phyloP scores from a whole-genome alignment of 1,140 invertebrate genomes.

The Pogonognathellus flavescens region DNA sequence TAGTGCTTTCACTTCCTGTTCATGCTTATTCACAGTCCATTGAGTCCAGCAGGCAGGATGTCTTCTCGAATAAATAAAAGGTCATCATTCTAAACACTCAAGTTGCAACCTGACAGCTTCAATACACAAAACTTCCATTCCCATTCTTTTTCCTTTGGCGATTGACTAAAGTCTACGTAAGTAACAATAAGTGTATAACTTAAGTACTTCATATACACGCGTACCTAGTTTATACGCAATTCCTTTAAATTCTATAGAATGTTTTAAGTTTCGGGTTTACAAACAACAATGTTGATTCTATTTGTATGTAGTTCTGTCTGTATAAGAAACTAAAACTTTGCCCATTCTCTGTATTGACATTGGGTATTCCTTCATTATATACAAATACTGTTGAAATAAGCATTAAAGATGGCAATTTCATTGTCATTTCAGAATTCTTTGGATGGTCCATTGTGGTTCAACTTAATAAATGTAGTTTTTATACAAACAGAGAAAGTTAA shows the following conservation, averaged over 20 bases:
- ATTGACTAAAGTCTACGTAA: not conserved
- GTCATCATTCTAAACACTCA: slow-evolving; percentile 56
- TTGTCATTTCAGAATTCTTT: not conserved
- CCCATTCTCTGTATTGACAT: too few relatives aligned
- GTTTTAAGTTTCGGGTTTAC: too few relatives aligned
- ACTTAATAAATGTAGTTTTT: not conserved
- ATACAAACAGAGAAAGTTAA: not conserved
- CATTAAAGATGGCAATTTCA: too few relatives aligned
- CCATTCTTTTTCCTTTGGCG: slow-evolving; percentile 25
- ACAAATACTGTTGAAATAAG: too few relatives aligned
- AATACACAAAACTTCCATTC: slow-evolving; percentile 49
- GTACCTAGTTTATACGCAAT: not conserved
- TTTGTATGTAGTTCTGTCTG: too few relatives aligned
- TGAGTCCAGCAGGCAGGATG: slow-evolving; percentile 63
- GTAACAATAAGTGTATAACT: not conserved
- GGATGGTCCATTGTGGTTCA: not conserved
- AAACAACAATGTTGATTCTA: too few relatives aligned
- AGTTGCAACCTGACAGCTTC: slow-evolving; percentile 51
- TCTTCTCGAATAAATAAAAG: slow-evolving; percentile 65
- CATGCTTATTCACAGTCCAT: slow-evolving; percentile 65
- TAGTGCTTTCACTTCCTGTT: slow-evolving; percentile 63
- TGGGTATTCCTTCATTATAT: too few relatives aligned
- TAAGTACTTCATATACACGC: not conserved
- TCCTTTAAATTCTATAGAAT: too few relatives aligned
- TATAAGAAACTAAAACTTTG: too few relatives aligned